Evolutionary conservation across 2,113 vertebrate genomes (phyloP), one percentile per base, ranked within the genome.

Genomic region (Morphnarchus princeps): DNA sequence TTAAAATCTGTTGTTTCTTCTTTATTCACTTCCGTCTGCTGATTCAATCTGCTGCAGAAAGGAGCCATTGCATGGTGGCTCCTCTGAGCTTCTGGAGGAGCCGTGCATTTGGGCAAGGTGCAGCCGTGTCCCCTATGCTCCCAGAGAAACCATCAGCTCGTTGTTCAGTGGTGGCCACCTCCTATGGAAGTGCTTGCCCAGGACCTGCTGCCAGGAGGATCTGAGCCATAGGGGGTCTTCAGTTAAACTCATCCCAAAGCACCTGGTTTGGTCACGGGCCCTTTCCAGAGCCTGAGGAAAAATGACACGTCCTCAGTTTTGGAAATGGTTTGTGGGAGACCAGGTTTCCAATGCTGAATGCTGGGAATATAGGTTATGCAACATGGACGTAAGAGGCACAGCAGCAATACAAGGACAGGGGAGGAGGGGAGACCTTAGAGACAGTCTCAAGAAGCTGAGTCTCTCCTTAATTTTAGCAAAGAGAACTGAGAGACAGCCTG

Each of bases 41-140:
- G 93, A 95, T 87, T 66, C 26, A 47, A 88, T 87, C 63, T 87
- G 43, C 26, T 71, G 43, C 74, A 96, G 76, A 91, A 93, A 87
- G 24, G n/a, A 94, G 52, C 62, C 31, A 0, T 86, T 76, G 22
- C 73, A 63, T 49, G 42, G 70, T 43, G 69, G 87, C 66, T 86
- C 38, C 62, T 82, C 78, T 52, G 70, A 93, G 66, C 66, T 76
- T 42, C 65, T 74, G 55, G 26, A 76, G 49, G 47, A 79, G 4
- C 28, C 4, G 2, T 28, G 26, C 17, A 16, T 72, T 78, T 54
- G 31, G n/a, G 32, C 18, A 47, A 61, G 42, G 50, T 38, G 34
- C 70, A 82, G 42, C n/a, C 4, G 1, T 59, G 31, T 26, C 28
- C 32, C 11, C 12, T 45, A 34, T 16, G 2, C 5, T 69, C 47